Percentiles rank a stretch among this genome's conserved stretches.
Conservation (phyloP, 2,797 vertebrate species). For the Eulemur coronatus region DNA sequence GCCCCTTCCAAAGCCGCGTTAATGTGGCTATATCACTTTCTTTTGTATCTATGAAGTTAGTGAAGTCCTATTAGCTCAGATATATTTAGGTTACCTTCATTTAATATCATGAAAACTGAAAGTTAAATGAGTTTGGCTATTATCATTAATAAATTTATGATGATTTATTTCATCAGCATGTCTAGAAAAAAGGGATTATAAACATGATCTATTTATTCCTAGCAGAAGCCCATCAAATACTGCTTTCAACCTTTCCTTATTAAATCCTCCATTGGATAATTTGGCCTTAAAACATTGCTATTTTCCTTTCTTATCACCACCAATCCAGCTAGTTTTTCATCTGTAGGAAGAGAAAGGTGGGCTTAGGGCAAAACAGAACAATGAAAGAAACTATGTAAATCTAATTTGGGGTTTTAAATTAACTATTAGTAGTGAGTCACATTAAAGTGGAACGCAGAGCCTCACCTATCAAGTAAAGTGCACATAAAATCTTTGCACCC, state of each 20-base stretch:
- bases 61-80: background rate
- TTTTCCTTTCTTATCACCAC: background rate
- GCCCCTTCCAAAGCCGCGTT: conserved; percentile 30
- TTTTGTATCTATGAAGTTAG: background rate
- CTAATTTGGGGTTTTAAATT: background rate
- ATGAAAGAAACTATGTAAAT: background rate
- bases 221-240: background rate
- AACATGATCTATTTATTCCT: background rate
- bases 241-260: background rate
- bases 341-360: background rate
- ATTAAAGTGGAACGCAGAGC: background rate
- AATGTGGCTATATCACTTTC: background rate
- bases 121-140: background rate
- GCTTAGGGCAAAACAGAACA: background rate
- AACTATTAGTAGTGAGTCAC: background rate
- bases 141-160: background rate
- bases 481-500: background rate
- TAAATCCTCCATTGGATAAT: background rate
- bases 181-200: background rate
- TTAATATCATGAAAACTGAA: conserved; percentile 31
- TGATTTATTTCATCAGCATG: background rate
- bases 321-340: background rate
- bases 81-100: background rate
- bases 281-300: background rate
- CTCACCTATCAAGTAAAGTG: background rate